Conservation (phyloP, 2,888 invertebrate genomes). For the Ashinkailepas kermadecensis region DNA sequence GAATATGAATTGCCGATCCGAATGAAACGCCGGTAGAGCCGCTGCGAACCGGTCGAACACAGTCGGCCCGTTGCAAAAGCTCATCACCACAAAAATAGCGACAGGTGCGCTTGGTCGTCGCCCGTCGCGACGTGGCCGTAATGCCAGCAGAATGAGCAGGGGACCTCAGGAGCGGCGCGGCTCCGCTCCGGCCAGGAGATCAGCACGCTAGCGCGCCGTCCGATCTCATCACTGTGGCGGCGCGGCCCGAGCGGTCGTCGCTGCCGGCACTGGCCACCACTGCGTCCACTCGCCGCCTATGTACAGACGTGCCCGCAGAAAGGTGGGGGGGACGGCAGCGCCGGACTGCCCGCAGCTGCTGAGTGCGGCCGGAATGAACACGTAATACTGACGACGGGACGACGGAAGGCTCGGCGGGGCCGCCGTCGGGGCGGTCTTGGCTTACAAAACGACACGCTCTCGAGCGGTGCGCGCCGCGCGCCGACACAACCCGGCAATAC, state of each 20-base stretch:
- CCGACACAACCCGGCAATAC: neutral
- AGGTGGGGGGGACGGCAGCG: neutral
- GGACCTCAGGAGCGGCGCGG: neutral
- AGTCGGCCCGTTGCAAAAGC: neutral
- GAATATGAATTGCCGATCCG: neutral
- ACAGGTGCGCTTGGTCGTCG: neutral
- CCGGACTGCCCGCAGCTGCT: too few species aligned
- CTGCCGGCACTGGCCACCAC: neutral
- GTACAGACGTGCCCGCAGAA: neutral
- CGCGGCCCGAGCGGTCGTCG: too few species aligned
- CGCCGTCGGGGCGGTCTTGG: neutral
- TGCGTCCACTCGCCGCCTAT: neutral
- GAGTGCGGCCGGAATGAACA: neutral
- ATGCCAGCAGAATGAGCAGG: constrained; percentile 5
- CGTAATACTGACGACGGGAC: neutral
- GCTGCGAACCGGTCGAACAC: too few species aligned
- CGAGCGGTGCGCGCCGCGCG: too few species aligned
- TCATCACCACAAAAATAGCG: constrained; percentile 15
- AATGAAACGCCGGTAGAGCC: neutral
- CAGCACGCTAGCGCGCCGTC: too few species aligned
- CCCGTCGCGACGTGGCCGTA: neutral
- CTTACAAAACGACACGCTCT: neutral
- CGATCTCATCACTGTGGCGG: too few species aligned
- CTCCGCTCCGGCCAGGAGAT: too few species aligned
- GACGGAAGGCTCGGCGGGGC: neutral